Evolutionary conservation across 2,888 invertebrate genomes (phyloP), one percentile per base, ranked within the genome.

Genomic region (Phyto melanocephala): DNA sequence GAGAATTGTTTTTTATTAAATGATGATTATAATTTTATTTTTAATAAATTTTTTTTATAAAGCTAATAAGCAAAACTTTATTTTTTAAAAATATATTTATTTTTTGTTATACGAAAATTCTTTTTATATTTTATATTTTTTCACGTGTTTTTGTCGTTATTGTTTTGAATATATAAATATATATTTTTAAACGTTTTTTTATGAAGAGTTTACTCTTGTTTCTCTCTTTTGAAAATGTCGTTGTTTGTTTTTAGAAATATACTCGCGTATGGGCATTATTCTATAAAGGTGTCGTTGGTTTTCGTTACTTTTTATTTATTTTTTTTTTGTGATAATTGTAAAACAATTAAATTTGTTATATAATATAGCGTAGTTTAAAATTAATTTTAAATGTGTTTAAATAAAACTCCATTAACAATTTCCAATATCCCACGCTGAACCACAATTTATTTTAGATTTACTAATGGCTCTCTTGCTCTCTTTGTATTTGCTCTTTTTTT

Each of bases 241-340:
- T 67, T 72, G 33, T 20, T 74, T 76, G 17, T 37, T 72, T 60
- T 84, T n/a, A n/a, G n/a, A 75, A 71, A 83, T 85, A 72, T 85
- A 84, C 84, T 84, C 85, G 85, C 81, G 85, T 84, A 82, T 58
- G 77, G 82, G 76, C 83, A 84, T 84, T 86, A 86, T 87, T 87
- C 86, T 84, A 28, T 84, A 86, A 88, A 87, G 87, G 85, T 67
- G 28, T 76, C 76, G 84, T 81, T 45, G 5, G n/a, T 83, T 28
- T 81, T 85, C 84, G 84, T 84, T 60, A 56, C 67, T n/a, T n/a
- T 20, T 70, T 28, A 10, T 28, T 17, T 45, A 40, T 67, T 40
- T 37, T 74, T 37, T 10, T 35, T 6, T 58, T 42, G 10, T 52
- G 50, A 42, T 8, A 35, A 20, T 24, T 67, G 10, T 50, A 50